Evolutionary conservation across 1,140 invertebrate genomes (phyloP).

Genomic region (Polypedilum vanderplanki): DNA sequence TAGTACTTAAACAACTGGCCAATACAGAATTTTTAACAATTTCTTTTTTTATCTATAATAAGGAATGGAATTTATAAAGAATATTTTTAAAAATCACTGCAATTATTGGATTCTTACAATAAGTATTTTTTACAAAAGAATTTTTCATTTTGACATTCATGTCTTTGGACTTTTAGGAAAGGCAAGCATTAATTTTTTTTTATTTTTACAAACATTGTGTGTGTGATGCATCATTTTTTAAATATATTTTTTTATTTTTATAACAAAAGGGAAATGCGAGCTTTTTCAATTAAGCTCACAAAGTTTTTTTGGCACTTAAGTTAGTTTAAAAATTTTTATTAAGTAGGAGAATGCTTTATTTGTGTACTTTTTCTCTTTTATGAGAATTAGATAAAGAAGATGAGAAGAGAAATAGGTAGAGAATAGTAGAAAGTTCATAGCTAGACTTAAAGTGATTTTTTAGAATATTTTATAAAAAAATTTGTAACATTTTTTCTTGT

Average conservation of each 20-base stretch:
- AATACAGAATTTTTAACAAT: background rate
- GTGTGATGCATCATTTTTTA: no score
- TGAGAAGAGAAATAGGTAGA: background rate
- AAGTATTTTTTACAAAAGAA: background rate
- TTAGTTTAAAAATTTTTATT: background rate
- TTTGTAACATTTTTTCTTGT: background rate
- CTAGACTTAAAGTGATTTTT: background rate
- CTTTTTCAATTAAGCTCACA: no score
- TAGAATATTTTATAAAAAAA: background rate
- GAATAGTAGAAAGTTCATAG: no score
- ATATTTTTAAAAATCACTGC: background rate
- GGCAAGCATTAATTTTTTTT: background rate
- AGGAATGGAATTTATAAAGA: background rate
- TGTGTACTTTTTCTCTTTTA: background rate
- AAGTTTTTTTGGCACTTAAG: background rate
- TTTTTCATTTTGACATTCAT: background rate
- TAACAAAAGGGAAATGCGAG: no score
- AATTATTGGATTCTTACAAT: background rate
- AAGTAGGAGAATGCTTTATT: background rate
- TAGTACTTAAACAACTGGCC: background rate
- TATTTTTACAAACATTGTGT: no score
- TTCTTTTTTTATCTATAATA: background rate
- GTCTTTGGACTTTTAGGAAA: background rate
- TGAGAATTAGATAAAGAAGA: background rate
- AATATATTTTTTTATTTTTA: no score